Base-by-base conservation (phyloP, 1,140 invertebrate genomes). In the Temnothorax curvispinosus region DNA sequence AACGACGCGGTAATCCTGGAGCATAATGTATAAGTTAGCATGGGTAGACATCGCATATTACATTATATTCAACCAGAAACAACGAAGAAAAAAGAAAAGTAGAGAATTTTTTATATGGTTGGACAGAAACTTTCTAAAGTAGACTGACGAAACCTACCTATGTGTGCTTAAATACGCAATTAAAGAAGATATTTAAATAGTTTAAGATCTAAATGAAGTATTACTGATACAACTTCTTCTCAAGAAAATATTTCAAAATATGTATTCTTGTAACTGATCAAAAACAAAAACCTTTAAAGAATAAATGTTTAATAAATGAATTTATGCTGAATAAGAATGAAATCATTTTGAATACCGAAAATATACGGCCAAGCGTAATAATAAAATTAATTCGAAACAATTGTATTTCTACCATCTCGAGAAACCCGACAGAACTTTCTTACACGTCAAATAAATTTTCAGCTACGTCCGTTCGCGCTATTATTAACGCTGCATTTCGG, bases 1-100 rank as follows among this genome's bases (percentile, higher is more conserved):
- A 93, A 92, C 92, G 93, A 93, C 92, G 92, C 92, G 92, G 93
- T 95, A 95, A 94, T 94, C 94, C 93, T 92, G 91, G 88, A 81
- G 90, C 91, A 93, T 93, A 94, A 93, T 94, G 93, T 94, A 92
- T 94, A 94, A 94, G 93, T 94, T 94, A 94, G 92, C 92, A 89
- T 74, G 52, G 90, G 87, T 92, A 92, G 92, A 93, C 92, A 92
- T 92, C 92, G 92, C 91, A 91, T 93, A 93, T 94, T 94, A 92
- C 92, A 93, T 94, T 93, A 91, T 87, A 86, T 90, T 90, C 77
- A 78, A 65, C 56, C 75, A 69, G 71, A 65, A 35, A 58, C 27
- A 74, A 47, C 47, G 32, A 75, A 84, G 62, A 62, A 76, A 82
- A 50, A 62, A 67, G 35, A 21, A 52, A 69, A 75, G 21, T 15